Evolutionary conservation across 2,113 vertebrate genomes (phyloP), one percentile per base, ranked within the genome.

Genomic region (Festucalex cinctus): DNA sequence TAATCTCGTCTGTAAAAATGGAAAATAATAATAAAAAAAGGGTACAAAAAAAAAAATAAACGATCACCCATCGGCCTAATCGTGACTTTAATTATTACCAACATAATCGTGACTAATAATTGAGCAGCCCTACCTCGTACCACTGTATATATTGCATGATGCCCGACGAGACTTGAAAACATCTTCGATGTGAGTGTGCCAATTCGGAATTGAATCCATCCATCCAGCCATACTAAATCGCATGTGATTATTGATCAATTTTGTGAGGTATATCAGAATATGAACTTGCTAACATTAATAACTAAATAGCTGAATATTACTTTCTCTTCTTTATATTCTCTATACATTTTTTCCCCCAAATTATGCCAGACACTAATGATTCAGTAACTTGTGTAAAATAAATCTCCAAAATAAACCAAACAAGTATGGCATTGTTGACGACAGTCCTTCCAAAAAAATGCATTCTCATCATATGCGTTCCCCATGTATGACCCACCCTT

Each of bases 401-500:
- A 4, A 28, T 35, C 5, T 35, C 49, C 49, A 22, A 54, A 64
- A 53, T 60, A 26, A 76, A 12, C 37, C 6, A 10, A 54, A 5
- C 22, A 59, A 9, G 1, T 17, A 36, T 12, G 3, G 54, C 8
- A 28, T 20, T 39, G 5, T 20, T 64, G 9, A 1, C 35, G 3
- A n/a, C 3, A 9, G 28, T 10, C 13, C 35, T 26, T 28, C 3
- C 26, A 20, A 64, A 35, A 35, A 35, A 4, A 26, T 26, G 35
- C 43, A 62, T 43, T n/a, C n/a, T n/a, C 26, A 64, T 48, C 6
- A 24, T 63, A 63, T 73, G 69, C 65, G 48, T 43, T 43, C 22
- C 39, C 22, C 28, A 7, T 71, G 70, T 57, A 74, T 75, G 75
- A 77, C 66, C 79, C 80, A 78, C 78, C 78, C 75, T 65, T 76